These are phyloP conservation scores for Linnaemya vulpina DNA, from an alignment of 2,888 invertebrate species.

Conservation along the genomic window DNA sequence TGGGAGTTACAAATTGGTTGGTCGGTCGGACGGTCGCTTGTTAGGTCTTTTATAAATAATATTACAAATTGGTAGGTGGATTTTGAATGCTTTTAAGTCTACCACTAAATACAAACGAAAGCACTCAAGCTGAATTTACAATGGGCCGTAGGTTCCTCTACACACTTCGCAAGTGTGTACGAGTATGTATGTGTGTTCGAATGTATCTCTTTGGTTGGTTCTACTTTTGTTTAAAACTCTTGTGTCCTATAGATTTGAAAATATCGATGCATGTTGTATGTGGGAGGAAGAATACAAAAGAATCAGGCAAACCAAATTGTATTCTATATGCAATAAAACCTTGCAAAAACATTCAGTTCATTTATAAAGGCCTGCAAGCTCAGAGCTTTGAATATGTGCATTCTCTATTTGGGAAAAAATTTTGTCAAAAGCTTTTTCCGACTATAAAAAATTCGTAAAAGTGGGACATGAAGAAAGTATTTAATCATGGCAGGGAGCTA, in stretches of 20 bases:
- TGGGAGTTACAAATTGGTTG: conserved; percentile 72
- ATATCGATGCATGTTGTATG: conserved; percentile 23
- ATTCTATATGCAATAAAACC: conserved; percentile 57
- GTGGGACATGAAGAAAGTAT: no score
- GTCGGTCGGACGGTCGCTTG: conserved; percentile 56
- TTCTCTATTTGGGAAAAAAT: no score
- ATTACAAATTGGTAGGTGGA: conserved; percentile 72
- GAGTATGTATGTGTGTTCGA: neutral
- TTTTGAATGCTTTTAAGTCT: conserved; percentile 79
- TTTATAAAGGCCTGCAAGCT: conserved; percentile 22
- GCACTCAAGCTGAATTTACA: conserved; percentile 80
- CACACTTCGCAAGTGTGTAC: neutral
- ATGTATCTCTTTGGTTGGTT: conserved; percentile 30
- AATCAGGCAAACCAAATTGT: conserved; percentile 56
- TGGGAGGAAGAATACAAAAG: neutral
- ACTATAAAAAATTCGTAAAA: no score
- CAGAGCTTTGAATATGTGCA: conserved; percentile 5
- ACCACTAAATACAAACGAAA: conserved; percentile 82
- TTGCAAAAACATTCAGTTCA: conserved; percentile 41
- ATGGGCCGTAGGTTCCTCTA: conserved; percentile 43
- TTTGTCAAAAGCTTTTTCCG: no score
- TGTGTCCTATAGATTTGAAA: conserved; percentile 43
- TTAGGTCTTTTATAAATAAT: conserved; percentile 71
- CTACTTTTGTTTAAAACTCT: conserved; percentile 36
- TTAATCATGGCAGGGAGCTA: no score